Conservation (phyloP, 2,113 vertebrate species). For the Gavialis gangeticus region DNA sequence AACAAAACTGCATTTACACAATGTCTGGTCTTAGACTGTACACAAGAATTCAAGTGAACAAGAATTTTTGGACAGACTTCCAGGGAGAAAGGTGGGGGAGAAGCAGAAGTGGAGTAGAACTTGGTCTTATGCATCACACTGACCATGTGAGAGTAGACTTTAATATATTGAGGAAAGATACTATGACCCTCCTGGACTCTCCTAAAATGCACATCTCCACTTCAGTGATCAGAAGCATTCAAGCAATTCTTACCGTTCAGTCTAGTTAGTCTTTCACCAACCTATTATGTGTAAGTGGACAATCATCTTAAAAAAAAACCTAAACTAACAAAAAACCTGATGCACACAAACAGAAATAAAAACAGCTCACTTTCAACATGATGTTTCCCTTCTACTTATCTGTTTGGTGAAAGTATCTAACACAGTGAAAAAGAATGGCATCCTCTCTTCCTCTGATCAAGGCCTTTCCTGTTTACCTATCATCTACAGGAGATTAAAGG, state of each 20-base stretch:
- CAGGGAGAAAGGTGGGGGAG: neutral
- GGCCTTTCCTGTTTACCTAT: neutral
- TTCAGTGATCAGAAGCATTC: neutral
- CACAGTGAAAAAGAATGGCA: neutral
- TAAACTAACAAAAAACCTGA: too few species aligned
- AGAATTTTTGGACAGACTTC: neutral
- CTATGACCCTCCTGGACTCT: neutral
- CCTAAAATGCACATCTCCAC: neutral
- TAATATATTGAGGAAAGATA: neutral
- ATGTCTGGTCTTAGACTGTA: neutral
- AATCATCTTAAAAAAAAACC: neutral
- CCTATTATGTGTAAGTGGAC: neutral
- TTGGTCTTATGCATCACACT: neutral
- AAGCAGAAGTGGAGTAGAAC: too few species aligned
- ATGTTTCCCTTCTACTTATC: neutral
- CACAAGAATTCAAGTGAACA: neutral
- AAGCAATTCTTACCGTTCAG: neutral
- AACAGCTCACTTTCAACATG: neutral
- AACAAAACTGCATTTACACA: neutral
- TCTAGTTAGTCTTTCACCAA: neutral
- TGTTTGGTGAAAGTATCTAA: neutral
- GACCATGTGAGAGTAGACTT: neutral
- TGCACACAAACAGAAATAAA: neutral
- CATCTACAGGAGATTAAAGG: constrained; percentile 35
- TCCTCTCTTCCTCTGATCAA: constrained; percentile 44